Percentiles rank a stretch among this genome's conserved stretches.
Evolutionary conservation across 2,797 vertebrate genomes (phyloP).

Genomic region (Discoglossus pictus): DNA sequence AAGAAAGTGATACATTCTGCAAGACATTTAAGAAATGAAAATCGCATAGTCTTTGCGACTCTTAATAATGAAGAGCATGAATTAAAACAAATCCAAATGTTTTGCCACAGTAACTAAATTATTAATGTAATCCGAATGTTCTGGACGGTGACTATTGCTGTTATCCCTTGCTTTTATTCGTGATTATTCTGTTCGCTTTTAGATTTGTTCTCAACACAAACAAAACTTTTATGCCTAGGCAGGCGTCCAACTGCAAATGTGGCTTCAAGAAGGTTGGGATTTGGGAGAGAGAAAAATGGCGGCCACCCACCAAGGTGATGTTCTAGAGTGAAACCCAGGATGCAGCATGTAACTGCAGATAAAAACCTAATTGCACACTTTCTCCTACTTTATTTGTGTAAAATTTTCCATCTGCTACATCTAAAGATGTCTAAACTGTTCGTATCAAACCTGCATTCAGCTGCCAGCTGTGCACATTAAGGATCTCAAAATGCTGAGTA

Average conservation of each 20-base stretch:
- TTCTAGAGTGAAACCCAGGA: slow-evolving; percentile 73
- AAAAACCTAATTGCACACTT: slow-evolving; percentile 84
- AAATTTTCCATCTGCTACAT: slow-evolving; percentile 87
- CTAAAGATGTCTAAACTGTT: slow-evolving; percentile 87
- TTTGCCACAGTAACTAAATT: slow-evolving; percentile 75
- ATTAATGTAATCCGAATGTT: slow-evolving; percentile 72
- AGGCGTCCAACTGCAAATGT: slow-evolving; percentile 67
- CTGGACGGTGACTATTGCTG: slow-evolving; percentile 66
- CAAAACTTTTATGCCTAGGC: slow-evolving; percentile 73
- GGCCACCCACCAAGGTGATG: slow-evolving; percentile 81
- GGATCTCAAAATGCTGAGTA: slow-evolving; percentile 81
- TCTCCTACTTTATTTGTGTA: slow-evolving; percentile 86
- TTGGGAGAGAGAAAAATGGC: slow-evolving; percentile 64
- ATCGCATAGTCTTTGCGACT: slow-evolving; percentile 77
- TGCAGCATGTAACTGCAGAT: slow-evolving; percentile 75
- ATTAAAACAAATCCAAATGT: slow-evolving; percentile 61
- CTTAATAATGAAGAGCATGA: slow-evolving; percentile 72
- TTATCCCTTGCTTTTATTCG: slow-evolving; percentile 68
- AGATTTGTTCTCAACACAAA: slow-evolving; percentile 70
- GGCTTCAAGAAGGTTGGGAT: slow-evolving; percentile 73
- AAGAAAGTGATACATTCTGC: slow-evolving; percentile 82
- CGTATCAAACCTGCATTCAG: slow-evolving; percentile 84
- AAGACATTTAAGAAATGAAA: slow-evolving; percentile 80
- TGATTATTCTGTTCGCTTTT: slow-evolving; percentile 69
- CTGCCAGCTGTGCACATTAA: slow-evolving; percentile 86